These are phyloP conservation scores for Pseudolycoriella hygida DNA, from an alignment of 2,888 invertebrate genomes.

Conservation along the genomic window DNA sequence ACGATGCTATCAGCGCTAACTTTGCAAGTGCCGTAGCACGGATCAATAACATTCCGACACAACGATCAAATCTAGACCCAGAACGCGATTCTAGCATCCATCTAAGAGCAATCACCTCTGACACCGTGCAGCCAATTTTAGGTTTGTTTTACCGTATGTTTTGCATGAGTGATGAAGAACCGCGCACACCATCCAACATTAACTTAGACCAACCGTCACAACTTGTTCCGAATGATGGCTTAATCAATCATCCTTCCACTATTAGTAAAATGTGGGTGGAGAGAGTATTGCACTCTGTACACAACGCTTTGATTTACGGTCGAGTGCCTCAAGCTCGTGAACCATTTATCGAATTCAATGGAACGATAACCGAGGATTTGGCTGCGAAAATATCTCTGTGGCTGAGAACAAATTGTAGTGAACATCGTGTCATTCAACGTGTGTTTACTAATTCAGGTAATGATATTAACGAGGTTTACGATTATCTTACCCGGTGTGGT, in stretches of 20 bases:
- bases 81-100: neutral
- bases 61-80: no score
- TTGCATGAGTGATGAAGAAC: no score
- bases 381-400: conserved; percentile 9
- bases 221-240: neutral
- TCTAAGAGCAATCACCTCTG: neutral
- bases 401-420: conserved; percentile 9
- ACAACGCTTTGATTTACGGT: conserved; percentile 7
- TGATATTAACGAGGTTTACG: conserved; percentile 7
- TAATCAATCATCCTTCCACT: neutral
- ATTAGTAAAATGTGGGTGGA: neutral
- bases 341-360: conserved; percentile 9
- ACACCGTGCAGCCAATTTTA: neutral
- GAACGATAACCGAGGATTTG: conserved; percentile 10
- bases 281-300: neutral
- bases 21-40: no score
- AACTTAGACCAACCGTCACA: neutral
- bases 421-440: conserved; percentile 7
- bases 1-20: neutral
- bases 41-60: no score
- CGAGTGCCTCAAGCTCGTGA: conserved; percentile 3
- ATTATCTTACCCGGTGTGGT: conserved; percentile 8
- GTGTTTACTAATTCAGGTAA: conserved; percentile 6
- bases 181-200: no score
- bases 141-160: neutral